Evolutionary conservation across 2,113 vertebrate genomes (phyloP).

Genomic region (Dinomys branickii): DNA sequence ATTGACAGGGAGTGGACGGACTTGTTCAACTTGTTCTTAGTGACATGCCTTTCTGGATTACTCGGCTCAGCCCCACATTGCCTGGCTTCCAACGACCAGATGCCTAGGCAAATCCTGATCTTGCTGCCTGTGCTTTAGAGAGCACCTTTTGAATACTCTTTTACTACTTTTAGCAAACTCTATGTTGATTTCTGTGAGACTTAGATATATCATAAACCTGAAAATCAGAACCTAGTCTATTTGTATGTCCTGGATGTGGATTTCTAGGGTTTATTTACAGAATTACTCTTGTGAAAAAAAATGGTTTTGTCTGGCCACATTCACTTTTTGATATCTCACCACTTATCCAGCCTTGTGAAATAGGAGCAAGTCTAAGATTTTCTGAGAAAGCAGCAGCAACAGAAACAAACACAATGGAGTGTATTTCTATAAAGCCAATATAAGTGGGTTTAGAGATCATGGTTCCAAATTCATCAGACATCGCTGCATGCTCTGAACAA

Average conservation of each 20-base stretch:
- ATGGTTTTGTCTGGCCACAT: not conserved
- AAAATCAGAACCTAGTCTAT: not conserved
- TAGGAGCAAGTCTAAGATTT: not conserved
- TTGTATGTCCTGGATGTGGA: not conserved
- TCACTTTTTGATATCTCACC: not conserved
- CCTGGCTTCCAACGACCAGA: not conserved
- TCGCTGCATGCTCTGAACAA: not conserved
- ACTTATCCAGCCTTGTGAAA: not conserved
- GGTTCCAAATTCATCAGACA: not conserved
- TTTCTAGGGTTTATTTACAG: slow-evolving; percentile 34
- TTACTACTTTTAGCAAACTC: not conserved
- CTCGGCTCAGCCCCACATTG: not conserved
- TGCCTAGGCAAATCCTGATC: not conserved
- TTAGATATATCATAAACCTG: not conserved
- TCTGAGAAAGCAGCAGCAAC: not conserved
- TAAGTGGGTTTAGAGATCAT: not conserved
- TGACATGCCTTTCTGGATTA: not conserved
- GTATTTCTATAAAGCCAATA: not conserved
- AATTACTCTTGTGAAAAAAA: not conserved
- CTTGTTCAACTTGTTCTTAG: slow-evolving; percentile 64
- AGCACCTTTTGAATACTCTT: not conserved
- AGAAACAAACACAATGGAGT: not conserved
- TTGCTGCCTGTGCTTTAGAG: not conserved
- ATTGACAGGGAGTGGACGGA: slow-evolving; percentile 10
- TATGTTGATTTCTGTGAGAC: not conserved